Evolutionary conservation across 2,888 invertebrate species (phyloP).

Genomic region (Drosophila pseudotakahashii): DNA sequence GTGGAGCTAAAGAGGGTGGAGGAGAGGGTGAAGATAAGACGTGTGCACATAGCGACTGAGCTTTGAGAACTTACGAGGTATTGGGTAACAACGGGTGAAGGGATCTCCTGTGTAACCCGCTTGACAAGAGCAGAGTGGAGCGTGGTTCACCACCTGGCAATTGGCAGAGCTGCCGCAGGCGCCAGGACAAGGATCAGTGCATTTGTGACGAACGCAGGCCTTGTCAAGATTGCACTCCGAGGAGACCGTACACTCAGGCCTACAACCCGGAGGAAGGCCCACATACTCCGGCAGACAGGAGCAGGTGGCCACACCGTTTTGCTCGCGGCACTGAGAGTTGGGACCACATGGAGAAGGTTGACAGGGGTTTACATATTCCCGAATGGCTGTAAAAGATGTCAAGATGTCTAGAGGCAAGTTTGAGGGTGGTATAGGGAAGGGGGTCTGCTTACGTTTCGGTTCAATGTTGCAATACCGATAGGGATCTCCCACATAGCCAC

Average conservation of each 20-base stretch:
- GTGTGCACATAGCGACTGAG: constrained; percentile 31
- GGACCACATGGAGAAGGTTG: constrained; percentile 90
- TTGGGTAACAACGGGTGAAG: constrained; percentile 86
- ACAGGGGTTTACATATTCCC: constrained; percentile 81
- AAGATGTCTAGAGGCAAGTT: not conserved
- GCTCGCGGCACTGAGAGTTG: constrained; percentile 90
- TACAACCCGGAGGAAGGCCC: constrained; percentile 90
- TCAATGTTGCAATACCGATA: constrained; percentile 87
- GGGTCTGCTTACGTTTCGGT: constrained; percentile 85
- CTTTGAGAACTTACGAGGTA: constrained; percentile 82
- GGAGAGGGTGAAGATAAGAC: constrained; percentile 1
- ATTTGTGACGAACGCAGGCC: constrained; percentile 89
- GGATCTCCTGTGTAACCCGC: constrained; percentile 89
- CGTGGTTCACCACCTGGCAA: constrained; percentile 89
- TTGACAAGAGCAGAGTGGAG: constrained; percentile 89
- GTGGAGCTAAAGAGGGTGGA: constrained; percentile 71
- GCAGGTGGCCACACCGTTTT: constrained; percentile 89
- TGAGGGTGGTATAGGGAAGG: no score
- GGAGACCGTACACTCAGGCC: constrained; percentile 88
- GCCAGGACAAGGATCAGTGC: constrained; percentile 89
- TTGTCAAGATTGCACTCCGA: constrained; percentile 88
- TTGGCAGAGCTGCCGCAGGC: constrained; percentile 88
- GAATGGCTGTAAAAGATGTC: constrained; percentile 40
- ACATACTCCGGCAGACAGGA: constrained; percentile 88
- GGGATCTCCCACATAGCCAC: constrained; percentile 91